A percentile compares a stretch with the other conserved stretches of the same genome.
Evolutionary conservation across 2,888 invertebrate species (phyloP).

Genomic region (Pherbina coryleti): DNA sequence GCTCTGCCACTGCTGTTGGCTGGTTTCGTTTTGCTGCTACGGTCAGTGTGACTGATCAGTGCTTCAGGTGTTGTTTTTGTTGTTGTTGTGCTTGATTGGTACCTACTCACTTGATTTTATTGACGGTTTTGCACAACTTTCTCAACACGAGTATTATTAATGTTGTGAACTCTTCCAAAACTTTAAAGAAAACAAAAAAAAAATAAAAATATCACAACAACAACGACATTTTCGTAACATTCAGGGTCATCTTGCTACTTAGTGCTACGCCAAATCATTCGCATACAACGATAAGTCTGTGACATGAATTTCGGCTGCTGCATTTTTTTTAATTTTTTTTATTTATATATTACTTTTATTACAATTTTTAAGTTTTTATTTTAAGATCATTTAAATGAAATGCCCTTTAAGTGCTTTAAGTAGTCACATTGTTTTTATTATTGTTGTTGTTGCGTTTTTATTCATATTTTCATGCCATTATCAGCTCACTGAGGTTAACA

Average conservation of each 20-base stretch:
- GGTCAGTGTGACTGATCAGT: background rate
- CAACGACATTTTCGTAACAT: slow-evolving; percentile 19
- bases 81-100: background rate
- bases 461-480: background rate
- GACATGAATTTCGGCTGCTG: slow-evolving; percentile 20
- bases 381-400: background rate
- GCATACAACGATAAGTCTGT: slow-evolving; percentile 15
- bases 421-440: background rate
- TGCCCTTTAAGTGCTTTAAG: slow-evolving; percentile 5
- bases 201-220: slow-evolving; percentile 3
- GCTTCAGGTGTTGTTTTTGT: slow-evolving; percentile 10
- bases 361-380: background rate
- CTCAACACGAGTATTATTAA: slow-evolving; percentile 15
- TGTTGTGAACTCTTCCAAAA: background rate
- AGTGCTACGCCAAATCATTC: slow-evolving; percentile 26
- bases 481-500: background rate
- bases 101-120: background rate
- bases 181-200: background rate
- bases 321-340: background rate
- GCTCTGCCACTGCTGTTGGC: background rate
- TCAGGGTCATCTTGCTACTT: slow-evolving; percentile 40
- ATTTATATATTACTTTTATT: background rate
- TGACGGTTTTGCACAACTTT: slow-evolving; percentile 43
- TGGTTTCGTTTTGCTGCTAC: background rate
- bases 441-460: background rate